Percentiles rank a stretch among this genome's conserved stretches.
phyloP scores from a whole-genome alignment of 2,888 invertebrate species.

The Drosophila hamatofila region DNA sequence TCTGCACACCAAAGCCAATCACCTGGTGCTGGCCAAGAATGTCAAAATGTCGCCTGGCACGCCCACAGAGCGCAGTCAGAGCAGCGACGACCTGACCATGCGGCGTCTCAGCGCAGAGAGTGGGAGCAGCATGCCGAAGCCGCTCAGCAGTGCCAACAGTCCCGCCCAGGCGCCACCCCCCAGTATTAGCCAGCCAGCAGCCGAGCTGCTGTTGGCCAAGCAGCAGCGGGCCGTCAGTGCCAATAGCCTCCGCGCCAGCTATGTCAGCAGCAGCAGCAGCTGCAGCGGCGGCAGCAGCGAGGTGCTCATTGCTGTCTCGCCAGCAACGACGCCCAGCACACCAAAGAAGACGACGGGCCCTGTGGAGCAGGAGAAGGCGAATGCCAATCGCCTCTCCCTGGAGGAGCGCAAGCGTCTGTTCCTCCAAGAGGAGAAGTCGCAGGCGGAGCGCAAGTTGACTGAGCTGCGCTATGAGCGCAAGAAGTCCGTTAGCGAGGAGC shows the following conservation, averaged over 20 bases:
- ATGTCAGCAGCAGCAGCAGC: constrained; percentile 46
- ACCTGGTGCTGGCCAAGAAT: constrained; percentile 89
- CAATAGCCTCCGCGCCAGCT: constrained; percentile 58
- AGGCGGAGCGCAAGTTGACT: constrained; percentile 77
- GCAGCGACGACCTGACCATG: constrained; percentile 78
- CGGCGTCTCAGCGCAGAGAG: constrained; percentile 86
- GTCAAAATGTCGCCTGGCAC: constrained; percentile 64
- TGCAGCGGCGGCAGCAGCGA: constrained; percentile 48
- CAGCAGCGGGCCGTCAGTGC: constrained; percentile 69
- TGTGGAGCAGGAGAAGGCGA: constrained; percentile 4
- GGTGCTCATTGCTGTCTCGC: constrained; percentile 46
- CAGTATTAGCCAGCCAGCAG: constrained; percentile 51
- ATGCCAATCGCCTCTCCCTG: constrained; percentile 66
- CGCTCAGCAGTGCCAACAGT: constrained; percentile 43
- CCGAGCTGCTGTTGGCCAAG: constrained; percentile 56
- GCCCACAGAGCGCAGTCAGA: constrained; percentile 66
- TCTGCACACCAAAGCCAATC: constrained; percentile 86
- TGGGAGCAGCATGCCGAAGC: constrained; percentile 82
- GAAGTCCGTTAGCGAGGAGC: constrained; percentile 78
- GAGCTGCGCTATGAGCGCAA: constrained; percentile 82
- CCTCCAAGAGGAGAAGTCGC: constrained; percentile 80
- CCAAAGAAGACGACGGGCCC: constrained; percentile 35
- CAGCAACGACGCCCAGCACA: constrained; percentile 57
- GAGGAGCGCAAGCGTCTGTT: constrained; percentile 83
- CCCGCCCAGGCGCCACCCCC: constrained; percentile 24